Conservation (phyloP, 2,888 invertebrate genomes). For the Timandra comae region DNA sequence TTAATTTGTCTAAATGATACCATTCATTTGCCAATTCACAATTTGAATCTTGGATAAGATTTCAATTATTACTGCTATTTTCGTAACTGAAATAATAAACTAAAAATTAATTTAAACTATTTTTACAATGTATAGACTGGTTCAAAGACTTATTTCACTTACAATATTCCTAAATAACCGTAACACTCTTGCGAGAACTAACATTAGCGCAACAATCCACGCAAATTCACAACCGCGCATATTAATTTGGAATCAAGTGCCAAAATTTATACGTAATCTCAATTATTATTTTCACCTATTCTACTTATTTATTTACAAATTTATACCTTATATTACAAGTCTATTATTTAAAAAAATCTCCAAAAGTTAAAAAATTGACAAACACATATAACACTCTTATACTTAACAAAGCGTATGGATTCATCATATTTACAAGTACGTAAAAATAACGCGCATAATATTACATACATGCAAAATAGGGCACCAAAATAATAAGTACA, state of each 20-base stretch:
- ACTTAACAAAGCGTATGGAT: conserved; percentile 75
- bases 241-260: conserved; percentile 29
- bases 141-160: conserved; percentile 8
- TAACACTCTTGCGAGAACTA: conserved; percentile 3
- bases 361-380: conserved; percentile 71
- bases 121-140: conserved; percentile 8
- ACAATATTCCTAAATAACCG: conserved; percentile 11
- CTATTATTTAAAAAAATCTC: conserved; percentile 52
- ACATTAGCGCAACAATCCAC: conserved; percentile 14
- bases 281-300: conserved; percentile 42
- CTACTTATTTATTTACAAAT: conserved; percentile 47
- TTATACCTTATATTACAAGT: conserved; percentile 48
- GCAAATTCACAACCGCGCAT: conserved; percentile 44
- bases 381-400: conserved; percentile 73
- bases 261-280: conserved; percentile 50
- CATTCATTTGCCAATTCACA: too few species aligned
- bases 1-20: too few species aligned
- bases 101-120: conserved; percentile 14
- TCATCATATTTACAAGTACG: conserved; percentile 67
- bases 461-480: conserved; percentile 67
- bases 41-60: too few species aligned
- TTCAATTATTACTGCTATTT: too few species aligned
- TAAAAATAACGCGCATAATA: conserved; percentile 51
- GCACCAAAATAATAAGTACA: conserved; percentile 68
- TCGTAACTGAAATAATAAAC: conserved; percentile 1